Base-by-base conservation (phyloP, 2,797 vertebrate genomes). In the Xenops minutus region DNA sequence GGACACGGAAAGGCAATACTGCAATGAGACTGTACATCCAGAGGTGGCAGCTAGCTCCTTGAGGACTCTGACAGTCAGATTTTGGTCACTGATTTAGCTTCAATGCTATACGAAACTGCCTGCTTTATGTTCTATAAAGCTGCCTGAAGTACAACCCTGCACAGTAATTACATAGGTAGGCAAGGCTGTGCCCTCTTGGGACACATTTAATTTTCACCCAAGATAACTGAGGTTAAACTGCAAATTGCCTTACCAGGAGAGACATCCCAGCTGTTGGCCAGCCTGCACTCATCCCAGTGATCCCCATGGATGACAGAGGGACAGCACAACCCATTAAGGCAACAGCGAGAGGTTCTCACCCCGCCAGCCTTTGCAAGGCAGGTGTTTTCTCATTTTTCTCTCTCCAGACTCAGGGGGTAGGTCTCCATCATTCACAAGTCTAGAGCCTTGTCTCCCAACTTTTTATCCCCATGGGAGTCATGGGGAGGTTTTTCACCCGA, bases 11-110 rank as follows among this genome's bases (percentile, higher is more conserved):
- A 83, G 51, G 62, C 78, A 89, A 69, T 6, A 19, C 37, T 1
- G 1, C 37, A 30, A 15, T 0, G 12, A 9, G 23, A 62, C 19
- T 10, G 21, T 29, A 30, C 1, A 1, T 36, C 46, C 2, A 2
- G 59, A 83, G 2, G 3, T 10, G 61, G 75, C 78, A 86, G 56
- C 51, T 89, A 78, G 20, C 62, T 68, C 72, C 51, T 29, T 46
- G 61, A 4, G 4, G 56, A 29, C 32, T 67, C 39, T 43, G 36
- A 26, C 14, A 37, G 46, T 12, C 12, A 43, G 54, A 41, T 34
- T 78, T 44, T 59, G 58, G 58, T 39, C 75, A 44, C 44, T 5
- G 3, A 34, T 84, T 89, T 80, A 4, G 2, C 36, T 61, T 48
- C 0, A 3, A 17, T 39, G 72, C 36, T 85, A 26, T 29, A 36